These are phyloP conservation scores for Sturnira hondurensis DNA, from an alignment of 2,113 vertebrate species.

Conservation along the genomic window DNA sequence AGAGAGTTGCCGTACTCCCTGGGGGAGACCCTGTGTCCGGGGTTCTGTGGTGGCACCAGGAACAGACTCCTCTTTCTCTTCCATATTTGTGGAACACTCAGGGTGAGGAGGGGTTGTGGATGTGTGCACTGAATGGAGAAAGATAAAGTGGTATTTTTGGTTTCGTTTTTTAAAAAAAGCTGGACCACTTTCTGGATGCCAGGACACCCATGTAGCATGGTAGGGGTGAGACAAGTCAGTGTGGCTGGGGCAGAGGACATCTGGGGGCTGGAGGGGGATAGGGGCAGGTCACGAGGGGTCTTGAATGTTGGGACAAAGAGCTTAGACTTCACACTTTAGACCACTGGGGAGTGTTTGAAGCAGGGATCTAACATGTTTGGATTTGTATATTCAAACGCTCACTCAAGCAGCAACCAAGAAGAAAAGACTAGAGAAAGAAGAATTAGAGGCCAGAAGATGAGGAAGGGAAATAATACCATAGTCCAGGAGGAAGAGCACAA, in stretches of 20 bases:
- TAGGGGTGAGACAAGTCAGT: background rate
- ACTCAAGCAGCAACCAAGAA: background rate
- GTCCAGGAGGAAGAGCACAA: background rate
- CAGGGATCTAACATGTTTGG: background rate
- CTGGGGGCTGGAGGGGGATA: background rate
- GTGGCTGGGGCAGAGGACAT: background rate
- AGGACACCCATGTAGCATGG: background rate
- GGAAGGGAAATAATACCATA: background rate
- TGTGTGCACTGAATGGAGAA: background rate
- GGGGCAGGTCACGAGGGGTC: background rate
- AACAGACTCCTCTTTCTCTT: background rate
- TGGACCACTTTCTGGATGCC: background rate
- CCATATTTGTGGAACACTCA: background rate
- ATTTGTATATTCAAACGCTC: slow-evolving; percentile 18
- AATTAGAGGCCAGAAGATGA: background rate
- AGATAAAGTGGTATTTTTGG: background rate
- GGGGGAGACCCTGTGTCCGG: background rate
- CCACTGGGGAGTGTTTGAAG: background rate
- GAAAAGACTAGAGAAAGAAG: background rate
- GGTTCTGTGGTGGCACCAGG: background rate
- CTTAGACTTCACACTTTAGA: background rate
- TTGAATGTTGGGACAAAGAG: background rate
- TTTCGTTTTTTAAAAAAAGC: background rate
- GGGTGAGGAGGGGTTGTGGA: background rate
- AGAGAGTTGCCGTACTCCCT: background rate